These are phyloP conservation scores for Scaptomyza caliginosa DNA, from an alignment of 2,888 invertebrate species.

Conservation along the genomic window DNA sequence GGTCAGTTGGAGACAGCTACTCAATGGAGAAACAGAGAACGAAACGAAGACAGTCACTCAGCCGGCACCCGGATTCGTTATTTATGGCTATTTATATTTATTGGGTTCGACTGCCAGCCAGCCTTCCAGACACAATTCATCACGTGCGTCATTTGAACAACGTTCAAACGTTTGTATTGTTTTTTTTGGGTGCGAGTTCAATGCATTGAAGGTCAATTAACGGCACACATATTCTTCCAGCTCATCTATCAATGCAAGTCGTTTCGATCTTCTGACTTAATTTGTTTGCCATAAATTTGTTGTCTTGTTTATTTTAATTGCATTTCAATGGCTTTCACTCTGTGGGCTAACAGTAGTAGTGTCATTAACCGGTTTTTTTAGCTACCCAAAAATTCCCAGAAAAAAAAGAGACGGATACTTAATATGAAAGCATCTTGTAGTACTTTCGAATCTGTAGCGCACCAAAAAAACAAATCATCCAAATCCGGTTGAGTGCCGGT, in stretches of 20 bases:
- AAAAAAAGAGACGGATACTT: conserved; percentile 59
- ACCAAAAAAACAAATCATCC: conserved; percentile 24
- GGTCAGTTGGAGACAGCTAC: conserved; percentile 26
- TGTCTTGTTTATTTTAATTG: conserved; percentile 13
- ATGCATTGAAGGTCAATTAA: conserved; percentile 32
- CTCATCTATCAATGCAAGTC: conserved; percentile 6
- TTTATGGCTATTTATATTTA: conserved; percentile 65
- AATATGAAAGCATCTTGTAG: conserved; percentile 69
- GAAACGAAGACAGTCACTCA: conserved; percentile 28
- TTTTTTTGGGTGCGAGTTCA: conserved; percentile 14
- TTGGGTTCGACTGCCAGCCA: conserved; percentile 19
- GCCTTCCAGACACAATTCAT: conserved; percentile 62
- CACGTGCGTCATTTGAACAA: conserved; percentile 78
- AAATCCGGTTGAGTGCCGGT: conserved; percentile 63
- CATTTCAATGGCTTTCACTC: conserved; percentile 48
- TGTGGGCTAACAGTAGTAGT: conserved; percentile 11
- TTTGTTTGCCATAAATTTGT: conserved; percentile 8
- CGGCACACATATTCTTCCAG: conserved; percentile 27
- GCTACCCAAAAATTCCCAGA: conserved; percentile 43
- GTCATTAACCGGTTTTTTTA: conserved; percentile 59
- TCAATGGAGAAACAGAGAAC: conserved; percentile 26
- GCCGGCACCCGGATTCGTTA: conserved; percentile 74
- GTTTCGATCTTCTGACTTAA: conserved; percentile 13
- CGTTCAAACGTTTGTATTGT: conserved; percentile 59
- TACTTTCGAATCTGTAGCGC: conserved; percentile 65